phyloP scores from a whole-genome alignment of 1,140 invertebrate species.

The Frieseomelitta varia region DNA sequence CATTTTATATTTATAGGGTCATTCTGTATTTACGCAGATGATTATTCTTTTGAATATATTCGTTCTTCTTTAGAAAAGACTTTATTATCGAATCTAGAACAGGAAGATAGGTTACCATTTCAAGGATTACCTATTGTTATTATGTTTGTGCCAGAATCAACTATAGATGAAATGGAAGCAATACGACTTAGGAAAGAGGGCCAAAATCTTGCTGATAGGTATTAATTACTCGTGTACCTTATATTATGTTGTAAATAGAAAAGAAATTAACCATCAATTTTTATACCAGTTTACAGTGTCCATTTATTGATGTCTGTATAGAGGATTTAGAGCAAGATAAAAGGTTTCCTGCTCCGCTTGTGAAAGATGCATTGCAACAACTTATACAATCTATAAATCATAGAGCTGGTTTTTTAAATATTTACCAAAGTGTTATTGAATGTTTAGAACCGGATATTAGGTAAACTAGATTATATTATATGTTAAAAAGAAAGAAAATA shows the following conservation, averaged over 20 bases:
- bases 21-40: conserved; percentile 95
- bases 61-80: conserved; percentile 95
- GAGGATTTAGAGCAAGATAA: conserved; percentile 85
- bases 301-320: conserved; percentile 91
- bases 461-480: conserved; percentile 77
- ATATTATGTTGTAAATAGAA: not conserved
- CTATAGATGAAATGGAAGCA: conserved; percentile 91
- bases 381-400: conserved; percentile 90
- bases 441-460: conserved; percentile 93
- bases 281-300: conserved; percentile 89
- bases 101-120: conserved; percentile 93
- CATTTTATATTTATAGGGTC: conserved; percentile 83
- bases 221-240: conserved; percentile 43
- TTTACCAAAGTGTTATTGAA: conserved; percentile 89
- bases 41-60: conserved; percentile 95
- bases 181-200: conserved; percentile 93
- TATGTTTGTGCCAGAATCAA: conserved; percentile 93
- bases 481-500: conserved; percentile 32
- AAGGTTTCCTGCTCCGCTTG: conserved; percentile 84
- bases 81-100: conserved; percentile 93
- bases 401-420: conserved; percentile 86
- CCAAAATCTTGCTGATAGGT: conserved; percentile 94
- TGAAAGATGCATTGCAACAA: conserved; percentile 89
- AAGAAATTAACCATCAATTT: conserved; percentile 16
- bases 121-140: conserved; percentile 95